Evolutionary conservation across 1,140 invertebrate species (phyloP), one percentile per base, ranked within the genome.

Genomic region (Gerris buenoi): DNA sequence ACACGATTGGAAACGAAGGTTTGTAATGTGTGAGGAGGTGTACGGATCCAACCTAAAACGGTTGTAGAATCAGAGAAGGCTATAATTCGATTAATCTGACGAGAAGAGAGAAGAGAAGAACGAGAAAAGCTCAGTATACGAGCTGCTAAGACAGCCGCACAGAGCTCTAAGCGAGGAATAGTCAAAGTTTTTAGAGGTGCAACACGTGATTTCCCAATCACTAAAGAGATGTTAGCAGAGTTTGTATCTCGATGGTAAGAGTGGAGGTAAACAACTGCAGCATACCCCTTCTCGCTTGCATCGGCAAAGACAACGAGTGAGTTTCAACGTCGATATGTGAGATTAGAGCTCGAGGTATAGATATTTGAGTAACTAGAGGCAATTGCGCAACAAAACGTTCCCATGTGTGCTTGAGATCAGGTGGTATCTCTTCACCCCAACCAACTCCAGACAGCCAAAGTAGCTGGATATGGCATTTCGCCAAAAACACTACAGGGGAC

Each of bases 201-300:
- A 2, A 79, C 75, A 63, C 68, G 72, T 2, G 74, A 72, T 73
- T 78, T 79, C 0, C 75, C 72, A 64, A 71, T 72, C 27, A 79
- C 25, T 22, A 79, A 63, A 26, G 10, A 22, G 28, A 27, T 25
- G 25, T 2, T 28, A 46, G 18, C 33, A 25, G 18, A 1, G 2
- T 63, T 26, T 22, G 10, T 1, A 25, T 22, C 15, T 25, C 13
- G 26, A 18, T 46, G 5, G 18, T 10, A 46, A 46, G 18, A 5
- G 18, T 46, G 33, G 18, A 46, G 33, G 33, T 25, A 33, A 46
- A 46, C 33, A 46, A 46, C 33, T 10, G 33, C 33, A 10, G 33
- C 33, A 46, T 46, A 46, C 33, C 33, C 33, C 18, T 46, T 46
- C 18, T 46, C 33, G 18, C 33, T 46, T 46, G 33, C 33, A 18